Base-by-base conservation (phyloP, 30 jellyfish, hydroid and myxozoan species). In the Sanderia malayensis region DNA sequence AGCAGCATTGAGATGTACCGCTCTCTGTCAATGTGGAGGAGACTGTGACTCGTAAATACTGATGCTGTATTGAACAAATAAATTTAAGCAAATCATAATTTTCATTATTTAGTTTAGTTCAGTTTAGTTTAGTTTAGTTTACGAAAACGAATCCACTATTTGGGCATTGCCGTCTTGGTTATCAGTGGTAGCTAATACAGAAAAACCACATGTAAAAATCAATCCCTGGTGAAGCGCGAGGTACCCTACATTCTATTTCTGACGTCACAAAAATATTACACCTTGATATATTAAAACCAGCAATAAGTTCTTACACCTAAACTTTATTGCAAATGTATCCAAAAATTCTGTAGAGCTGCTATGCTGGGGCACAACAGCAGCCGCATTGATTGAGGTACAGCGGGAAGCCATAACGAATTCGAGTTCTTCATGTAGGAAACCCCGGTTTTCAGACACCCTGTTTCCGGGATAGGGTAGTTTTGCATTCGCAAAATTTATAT, bases 11-110 rank as follows among this genome's bases (percentile, higher is more conserved):
- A n/a, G n/a, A n/a, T n/a, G n/a, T n/a, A n/a, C n/a, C n/a, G n/a
- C n/a, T n/a, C n/a, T n/a, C n/a, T n/a, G n/a, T n/a, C n/a, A 55
- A 55, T 55, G 68, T 55, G 68, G 68, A 55, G 68, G 68, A 55
- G 68, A 55, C 1, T 55, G 68, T 55, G 1, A 55, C 1, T 55
- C 68, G 30, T 55, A 55, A 55, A 24, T 55, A 55, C 68, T 55
- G 0, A 55, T 1, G 0, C 1, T 55, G 68, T 18, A 18, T 24
- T 55, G 29, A n/a, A 55, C 67, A 23, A n/a, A 15, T n/a, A 8
- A 41, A 41, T 41, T 41, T 41, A 41, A 41, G 55, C 55, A 41
- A 41, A 41, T 41, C 55, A 41, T 41, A 41, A 41, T 41, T 41
- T 41, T 41, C 55, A 41, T 41, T 41, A 41, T 41, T 15, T 41